Base-by-base conservation (phyloP, 1,140 invertebrate genomes). In the Propsilocerus akamusi region DNA sequence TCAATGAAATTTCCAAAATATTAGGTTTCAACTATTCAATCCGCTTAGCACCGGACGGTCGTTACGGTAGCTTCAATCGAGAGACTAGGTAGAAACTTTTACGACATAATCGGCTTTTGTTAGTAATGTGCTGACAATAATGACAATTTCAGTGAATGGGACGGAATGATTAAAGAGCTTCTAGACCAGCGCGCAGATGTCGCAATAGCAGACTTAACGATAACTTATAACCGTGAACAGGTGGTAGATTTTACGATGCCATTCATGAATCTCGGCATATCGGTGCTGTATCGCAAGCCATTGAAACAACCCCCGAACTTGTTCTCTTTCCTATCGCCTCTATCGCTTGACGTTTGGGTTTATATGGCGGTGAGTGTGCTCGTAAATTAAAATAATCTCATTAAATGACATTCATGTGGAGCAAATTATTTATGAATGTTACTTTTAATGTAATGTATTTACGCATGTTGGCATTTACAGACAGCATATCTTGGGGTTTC, bases 311-410 rank as follows among this genome's bases (percentile, higher is more conserved):
- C 87, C 1, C 88, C 88, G 1, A 89, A 90, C 68, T 68, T 95
- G 50, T 91, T 96, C 69, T 92, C 87, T 0, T 96, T 96, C 63
- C 70, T 95, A 49, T 90, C 87, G n/a, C 93, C 92, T 0, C 69
- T 97, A 2, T 92, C 89, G 10, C 66, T 92, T 26, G 87, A 91
- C 57, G 93, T 97, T 47, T 97, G 92, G 93, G 88, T 95, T 56
- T 94, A 92, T 68, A 94, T 94, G 83, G 85, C 85, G 1, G 34
- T 41, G 22, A 41, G 34, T 41, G 11, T n/a, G n/a, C n/a, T n/a
- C n/a, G n/a, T n/a, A n/a, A n/a, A n/a, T n/a, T n/a, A n/a, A n/a
- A n/a, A n/a, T n/a, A n/a, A n/a, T n/a, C n/a, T n/a, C n/a, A n/a
- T n/a, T n/a, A n/a, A n/a, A n/a, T n/a, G n/a, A n/a, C n/a, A n/a